Percentiles rank a stretch among this genome's conserved stretches.
Evolutionary conservation across 1,140 invertebrate genomes (phyloP).

Genomic region (Augochlora pura): DNA sequence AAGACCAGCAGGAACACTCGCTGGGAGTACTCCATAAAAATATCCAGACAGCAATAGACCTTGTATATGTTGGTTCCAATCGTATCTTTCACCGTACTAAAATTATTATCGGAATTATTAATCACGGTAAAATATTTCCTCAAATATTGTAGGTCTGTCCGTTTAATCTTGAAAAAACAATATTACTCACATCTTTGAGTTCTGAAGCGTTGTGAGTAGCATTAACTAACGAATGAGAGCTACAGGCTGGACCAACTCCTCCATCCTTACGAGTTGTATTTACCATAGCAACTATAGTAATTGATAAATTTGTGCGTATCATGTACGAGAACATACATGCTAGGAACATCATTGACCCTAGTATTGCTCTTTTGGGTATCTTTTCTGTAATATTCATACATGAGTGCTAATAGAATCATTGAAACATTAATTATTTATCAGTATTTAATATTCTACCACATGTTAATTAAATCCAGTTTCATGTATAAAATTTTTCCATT

Average conservation of each 20-base stretch:
- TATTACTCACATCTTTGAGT: constrained; percentile 60
- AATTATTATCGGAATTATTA: constrained; percentile 3
- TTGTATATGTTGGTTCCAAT: constrained; percentile 83
- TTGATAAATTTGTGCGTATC: constrained; percentile 87
- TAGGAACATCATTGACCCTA: constrained; percentile 86
- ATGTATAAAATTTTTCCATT: too few species aligned
- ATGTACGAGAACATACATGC: constrained; percentile 88
- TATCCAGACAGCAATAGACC: constrained; percentile 84
- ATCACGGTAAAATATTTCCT: background rate
- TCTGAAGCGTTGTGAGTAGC: background rate
- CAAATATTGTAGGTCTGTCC: too few species aligned
- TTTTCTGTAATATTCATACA: constrained; percentile 65
- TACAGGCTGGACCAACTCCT: constrained; percentile 39
- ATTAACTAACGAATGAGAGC: background rate
- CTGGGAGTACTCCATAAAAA: constrained; percentile 84
- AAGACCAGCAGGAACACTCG: constrained; percentile 84
- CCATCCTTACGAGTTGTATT: constrained; percentile 57
- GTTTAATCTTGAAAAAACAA: too few species aligned
- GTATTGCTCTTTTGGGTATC: constrained; percentile 79
- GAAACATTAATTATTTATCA: too few species aligned
- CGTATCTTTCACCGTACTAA: constrained; percentile 81
- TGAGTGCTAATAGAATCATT: too few species aligned
- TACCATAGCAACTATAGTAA: constrained; percentile 88
- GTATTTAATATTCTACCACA: too few species aligned
- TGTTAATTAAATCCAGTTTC: too few species aligned